Base-by-base conservation (phyloP, 2,113 vertebrate genomes). In the Martes martes region DNA sequence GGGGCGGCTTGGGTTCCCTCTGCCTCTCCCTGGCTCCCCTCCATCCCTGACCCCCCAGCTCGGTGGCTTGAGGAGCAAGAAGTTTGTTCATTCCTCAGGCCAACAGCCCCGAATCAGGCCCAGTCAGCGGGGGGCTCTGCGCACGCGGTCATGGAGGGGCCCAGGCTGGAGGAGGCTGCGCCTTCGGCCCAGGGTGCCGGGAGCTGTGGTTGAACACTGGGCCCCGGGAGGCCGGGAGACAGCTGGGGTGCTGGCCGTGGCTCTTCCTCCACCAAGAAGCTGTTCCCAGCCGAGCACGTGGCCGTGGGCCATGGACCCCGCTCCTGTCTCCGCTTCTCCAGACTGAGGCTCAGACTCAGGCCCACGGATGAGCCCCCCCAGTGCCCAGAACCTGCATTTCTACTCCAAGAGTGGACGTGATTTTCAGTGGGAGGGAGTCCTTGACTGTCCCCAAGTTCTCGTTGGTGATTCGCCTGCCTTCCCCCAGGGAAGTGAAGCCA, bases 21-120 rank as follows among this genome's bases (percentile, higher is more conserved):
- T 0, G 2, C 52, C 15, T 33, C 9, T 47, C 19, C 26, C 50
- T 14, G 2, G 2, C 4, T 4, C 23, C 52, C 4, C 18, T 26
- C 11, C 9, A 1, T 21, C 86, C 18, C 4, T 6, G 16, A 28
- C 11, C n/a, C n/a, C 59, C 39, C 11, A 2, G 0, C 9, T 11
- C 21, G 2, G 71, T 7, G 50, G 6, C 67, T 7, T 2, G 15
- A 52, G 31, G 39, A 31, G 19, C 47, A 19, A 9, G 1, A 8
- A 3, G 14, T 61, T 14, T 4, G 7, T 80, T 45, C 61, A 26
- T 47, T n/a, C 57, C 47, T 85, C 2, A 0, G 6, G 26, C 33
- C 33, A 33, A 6, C 24, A 11, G 55, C 36, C 59, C 45, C 4
- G 87, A 31, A 67, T 9, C 28, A 42, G 59, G 14, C 26, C 80